A percentile compares a stretch with the other conserved stretches of the same genome.
phyloP scores from a whole-genome alignment of 2,113 vertebrate genomes.

The Varanus komodoensis region DNA sequence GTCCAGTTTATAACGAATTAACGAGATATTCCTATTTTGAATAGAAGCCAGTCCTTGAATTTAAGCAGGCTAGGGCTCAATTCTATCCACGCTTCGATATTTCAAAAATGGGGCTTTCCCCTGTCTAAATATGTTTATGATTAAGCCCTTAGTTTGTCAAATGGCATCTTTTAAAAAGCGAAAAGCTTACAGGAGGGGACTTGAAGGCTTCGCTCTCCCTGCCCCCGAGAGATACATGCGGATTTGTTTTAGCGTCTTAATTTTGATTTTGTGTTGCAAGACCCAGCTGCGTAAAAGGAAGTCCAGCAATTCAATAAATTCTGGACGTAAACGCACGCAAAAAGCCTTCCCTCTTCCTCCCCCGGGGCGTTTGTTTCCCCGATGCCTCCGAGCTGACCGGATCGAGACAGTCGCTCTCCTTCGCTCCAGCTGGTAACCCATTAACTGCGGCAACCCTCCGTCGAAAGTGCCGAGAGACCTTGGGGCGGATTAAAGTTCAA shows the following conservation, averaged over 20 bases:
- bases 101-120: too few species aligned
- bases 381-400: not conserved
- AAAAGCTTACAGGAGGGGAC: too few species aligned
- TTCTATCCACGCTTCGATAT: too few species aligned
- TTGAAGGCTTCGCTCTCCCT: too few species aligned
- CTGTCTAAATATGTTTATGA: too few species aligned
- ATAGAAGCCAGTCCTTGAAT: not conserved
- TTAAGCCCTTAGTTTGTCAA: not conserved
- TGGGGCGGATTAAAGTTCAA: conserved; percentile 38
- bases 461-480: not conserved
- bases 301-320: too few species aligned
- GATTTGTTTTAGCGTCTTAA: not conserved
- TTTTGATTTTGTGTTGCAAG: too few species aligned
- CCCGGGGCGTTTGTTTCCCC: not conserved
- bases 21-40: not conserved
- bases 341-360: not conserved
- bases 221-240: not conserved
- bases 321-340: not conserved
- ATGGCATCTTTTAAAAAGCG: not conserved
- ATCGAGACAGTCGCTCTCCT: not conserved
- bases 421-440: not conserved
- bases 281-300: not conserved
- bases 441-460: not conserved
- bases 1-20: not conserved
- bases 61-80: not conserved